These are phyloP conservation scores for Corydoras sp. DNA, from an alignment of 2,113 vertebrate genomes.

Conservation along the genomic window DNA sequence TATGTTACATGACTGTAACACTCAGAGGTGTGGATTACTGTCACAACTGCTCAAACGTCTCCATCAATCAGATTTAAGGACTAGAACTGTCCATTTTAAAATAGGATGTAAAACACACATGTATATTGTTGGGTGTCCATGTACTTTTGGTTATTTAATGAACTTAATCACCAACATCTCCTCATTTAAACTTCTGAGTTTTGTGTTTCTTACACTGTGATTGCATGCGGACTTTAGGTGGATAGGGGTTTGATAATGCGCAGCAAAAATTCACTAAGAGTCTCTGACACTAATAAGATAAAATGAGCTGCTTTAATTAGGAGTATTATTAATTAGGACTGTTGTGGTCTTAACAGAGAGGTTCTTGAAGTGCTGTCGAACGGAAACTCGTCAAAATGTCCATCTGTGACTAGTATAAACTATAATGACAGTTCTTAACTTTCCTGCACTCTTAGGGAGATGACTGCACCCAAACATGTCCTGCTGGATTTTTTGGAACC, in stretches of 20 bases:
- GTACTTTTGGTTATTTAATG: too few species aligned
- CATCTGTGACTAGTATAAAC: too few species aligned
- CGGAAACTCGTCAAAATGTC: neutral
- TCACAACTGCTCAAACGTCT: too few species aligned
- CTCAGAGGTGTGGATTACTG: too few species aligned
- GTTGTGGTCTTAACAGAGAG: conserved; percentile 3
- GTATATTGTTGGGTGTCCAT: too few species aligned
- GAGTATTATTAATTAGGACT: conserved; percentile 3
- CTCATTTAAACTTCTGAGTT: neutral
- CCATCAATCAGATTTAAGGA: too few species aligned
- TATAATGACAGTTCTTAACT: neutral
- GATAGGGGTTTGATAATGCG: neutral
- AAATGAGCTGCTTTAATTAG: conserved; percentile 5
- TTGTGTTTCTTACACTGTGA: conserved; percentile 16
- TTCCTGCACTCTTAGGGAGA: conserved; percentile 69
- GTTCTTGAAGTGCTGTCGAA: neutral
- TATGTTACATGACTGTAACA: too few species aligned
- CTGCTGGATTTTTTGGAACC: conserved; percentile 76
- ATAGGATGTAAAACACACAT: too few species aligned
- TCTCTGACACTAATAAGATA: conserved; percentile 13
- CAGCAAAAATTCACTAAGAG: neutral
- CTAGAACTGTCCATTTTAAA: too few species aligned
- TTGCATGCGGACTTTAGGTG: neutral
- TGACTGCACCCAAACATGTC: conserved; percentile 77
- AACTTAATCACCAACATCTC: too few species aligned